phyloP scores from a whole-genome alignment of 2,888 invertebrate genomes.

The Drosophila phalerata region DNA sequence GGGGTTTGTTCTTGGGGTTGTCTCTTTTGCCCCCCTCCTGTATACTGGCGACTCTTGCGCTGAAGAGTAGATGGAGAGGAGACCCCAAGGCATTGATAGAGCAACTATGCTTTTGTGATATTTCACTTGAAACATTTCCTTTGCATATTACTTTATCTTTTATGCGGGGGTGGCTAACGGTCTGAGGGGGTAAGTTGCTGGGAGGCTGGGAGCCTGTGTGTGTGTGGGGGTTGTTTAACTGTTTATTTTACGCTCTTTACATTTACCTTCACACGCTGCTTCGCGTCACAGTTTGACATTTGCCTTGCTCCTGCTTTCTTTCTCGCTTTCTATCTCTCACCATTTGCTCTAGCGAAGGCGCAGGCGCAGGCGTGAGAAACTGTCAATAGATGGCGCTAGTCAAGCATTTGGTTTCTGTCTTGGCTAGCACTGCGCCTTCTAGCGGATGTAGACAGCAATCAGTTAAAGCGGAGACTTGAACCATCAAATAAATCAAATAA shows the following conservation, averaged over 20 bases:
- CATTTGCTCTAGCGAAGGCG: constrained; percentile 31
- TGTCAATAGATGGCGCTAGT: constrained; percentile 45
- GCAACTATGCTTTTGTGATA: constrained; percentile 4
- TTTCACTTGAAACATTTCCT: constrained; percentile 9
- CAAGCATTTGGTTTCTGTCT: not conserved
- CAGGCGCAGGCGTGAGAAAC: too few relatives aligned
- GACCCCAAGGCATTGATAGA: constrained; percentile 7
- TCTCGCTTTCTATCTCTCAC: not conserved
- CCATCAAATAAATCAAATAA: not conserved
- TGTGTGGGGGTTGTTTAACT: constrained; percentile 63
- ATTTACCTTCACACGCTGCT: constrained; percentile 41
- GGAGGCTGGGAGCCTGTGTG: constrained; percentile 18
- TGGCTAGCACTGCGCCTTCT: not conserved
- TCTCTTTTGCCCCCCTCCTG: not conserved
- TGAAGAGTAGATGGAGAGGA: not conserved
- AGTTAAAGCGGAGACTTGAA: constrained; percentile 4
- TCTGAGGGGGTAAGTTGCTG: constrained; percentile 11
- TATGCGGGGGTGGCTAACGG: constrained; percentile 11
- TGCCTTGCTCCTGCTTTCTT: constrained; percentile 22
- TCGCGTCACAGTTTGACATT: constrained; percentile 72
- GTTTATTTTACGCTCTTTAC: constrained; percentile 66
- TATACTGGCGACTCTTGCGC: not conserved
- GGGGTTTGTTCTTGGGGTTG: constrained; percentile 11
- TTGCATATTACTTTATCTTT: constrained; percentile 6
- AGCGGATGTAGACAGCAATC: not conserved